Percentiles rank a stretch among this genome's conserved stretches.
Conservation (phyloP, 2,113 vertebrate genomes). For the Scopus umbretta region DNA sequence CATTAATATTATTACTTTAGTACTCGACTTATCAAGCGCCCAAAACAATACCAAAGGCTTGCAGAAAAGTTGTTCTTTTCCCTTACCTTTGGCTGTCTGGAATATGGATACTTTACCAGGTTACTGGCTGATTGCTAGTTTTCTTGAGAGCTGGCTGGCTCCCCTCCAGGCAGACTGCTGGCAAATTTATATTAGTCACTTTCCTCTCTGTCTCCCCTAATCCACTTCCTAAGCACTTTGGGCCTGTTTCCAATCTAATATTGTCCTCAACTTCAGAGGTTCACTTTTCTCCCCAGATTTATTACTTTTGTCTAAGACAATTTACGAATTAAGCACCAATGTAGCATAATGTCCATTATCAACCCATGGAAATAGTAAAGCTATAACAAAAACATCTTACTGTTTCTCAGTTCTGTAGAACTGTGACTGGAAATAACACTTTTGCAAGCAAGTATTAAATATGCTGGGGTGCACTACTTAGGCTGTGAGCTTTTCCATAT, state of each 20-base stretch:
- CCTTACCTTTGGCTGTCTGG: constrained; percentile 55
- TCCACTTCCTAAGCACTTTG: neutral
- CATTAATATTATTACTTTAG: neutral
- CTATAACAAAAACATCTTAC: neutral
- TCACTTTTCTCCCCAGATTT: neutral
- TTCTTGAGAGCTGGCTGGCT: constrained; percentile 39
- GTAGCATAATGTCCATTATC: neutral
- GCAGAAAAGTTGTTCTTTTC: constrained; percentile 3
- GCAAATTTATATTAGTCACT: constrained; percentile 44
- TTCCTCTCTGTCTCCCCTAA: neutral
- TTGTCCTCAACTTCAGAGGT: neutral
- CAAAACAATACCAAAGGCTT: constrained; percentile 31
- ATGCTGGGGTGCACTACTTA: neutral
- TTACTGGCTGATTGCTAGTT: constrained; percentile 46
- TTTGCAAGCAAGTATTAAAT: neutral
- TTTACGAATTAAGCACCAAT: neutral
- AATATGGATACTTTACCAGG: constrained; percentile 18
- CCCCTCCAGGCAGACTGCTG: constrained; percentile 55
- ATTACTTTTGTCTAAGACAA: neutral
- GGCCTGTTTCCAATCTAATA: neutral
- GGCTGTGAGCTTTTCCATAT: neutral
- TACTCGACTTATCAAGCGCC: constrained; percentile 11
- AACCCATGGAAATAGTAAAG: neutral
- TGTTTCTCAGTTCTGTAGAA: neutral
- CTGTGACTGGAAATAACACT: neutral